Conservation (phyloP, 2,888 invertebrate species). For the Beris morrisii region DNA sequence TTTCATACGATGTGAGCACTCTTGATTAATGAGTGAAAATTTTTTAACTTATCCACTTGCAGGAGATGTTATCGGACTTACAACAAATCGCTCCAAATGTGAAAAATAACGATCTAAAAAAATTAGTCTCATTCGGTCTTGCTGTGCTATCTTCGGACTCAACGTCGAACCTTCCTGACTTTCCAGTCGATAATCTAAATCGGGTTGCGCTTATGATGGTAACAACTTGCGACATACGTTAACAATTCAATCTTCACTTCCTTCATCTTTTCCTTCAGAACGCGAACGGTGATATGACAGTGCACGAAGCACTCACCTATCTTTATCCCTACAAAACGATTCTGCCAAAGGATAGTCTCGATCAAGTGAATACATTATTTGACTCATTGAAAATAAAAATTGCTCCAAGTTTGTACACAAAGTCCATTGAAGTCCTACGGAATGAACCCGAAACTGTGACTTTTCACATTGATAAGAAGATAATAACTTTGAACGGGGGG, state of each 20-base stretch:
- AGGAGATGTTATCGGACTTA: slow-evolving; percentile 45
- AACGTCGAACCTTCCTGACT: slow-evolving; percentile 73
- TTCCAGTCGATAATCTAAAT: slow-evolving; percentile 80
- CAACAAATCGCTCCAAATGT: slow-evolving; percentile 59
- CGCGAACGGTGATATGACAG: slow-evolving; percentile 66
- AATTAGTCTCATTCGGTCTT: slow-evolving; percentile 71
- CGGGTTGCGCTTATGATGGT: slow-evolving; percentile 60
- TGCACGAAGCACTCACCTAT: slow-evolving; percentile 70
- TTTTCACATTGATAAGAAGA: slow-evolving; percentile 53
- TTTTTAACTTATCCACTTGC: slow-evolving; percentile 40
- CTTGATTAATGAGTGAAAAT: background rate
- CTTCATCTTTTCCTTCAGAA: slow-evolving; percentile 61
- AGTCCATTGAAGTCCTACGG: slow-evolving; percentile 15
- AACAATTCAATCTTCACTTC: slow-evolving; percentile 2
- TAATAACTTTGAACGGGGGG: slow-evolving; percentile 56
- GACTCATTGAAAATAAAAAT: slow-evolving; percentile 62
- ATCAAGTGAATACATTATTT: slow-evolving; percentile 71
- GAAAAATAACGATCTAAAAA: slow-evolving; percentile 53
- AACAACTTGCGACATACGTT: slow-evolving; percentile 23
- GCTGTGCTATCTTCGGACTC: slow-evolving; percentile 79
- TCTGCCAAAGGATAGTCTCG: slow-evolving; percentile 73
- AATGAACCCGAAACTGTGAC: slow-evolving; percentile 28
- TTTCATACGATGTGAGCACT: slow-evolving; percentile 45
- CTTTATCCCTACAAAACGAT: slow-evolving; percentile 85
- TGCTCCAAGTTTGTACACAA: slow-evolving; percentile 27